Evolutionary conservation across 2,888 invertebrate genomes (phyloP), one percentile per base, ranked within the genome.

Genomic region (Quadriops clusia): DNA sequence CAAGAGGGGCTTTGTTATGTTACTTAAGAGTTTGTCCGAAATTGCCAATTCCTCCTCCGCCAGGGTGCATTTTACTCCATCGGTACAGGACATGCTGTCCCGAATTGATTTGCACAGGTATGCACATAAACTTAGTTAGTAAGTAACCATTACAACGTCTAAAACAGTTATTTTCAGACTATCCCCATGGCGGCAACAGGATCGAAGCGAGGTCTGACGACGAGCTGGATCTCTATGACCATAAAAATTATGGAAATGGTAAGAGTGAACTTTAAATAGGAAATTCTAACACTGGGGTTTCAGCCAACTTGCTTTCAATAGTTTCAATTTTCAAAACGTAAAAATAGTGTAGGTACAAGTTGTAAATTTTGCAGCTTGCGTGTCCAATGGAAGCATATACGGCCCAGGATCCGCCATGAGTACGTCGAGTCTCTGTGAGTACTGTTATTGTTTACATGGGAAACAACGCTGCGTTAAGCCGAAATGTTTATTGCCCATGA

Each of bases 321-420:
- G 18, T 24, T 15, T 28, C 11, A 12, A n/a, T 3, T 12, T 3
- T 18, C n/a, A 18, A n/a, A n/a, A n/a, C n/a, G n/a, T n/a, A n/a
- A n/a, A n/a, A n/a, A n/a, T n/a, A n/a, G n/a, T n/a, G n/a, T n/a
- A n/a, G 23, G 23, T 23, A n/a, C 5, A 6, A 23, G n/a, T 7
- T 23, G 6, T 21, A n/a, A 9, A 27, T 43, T 53, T 60, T 53
- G 53, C 64, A 76, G 81, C 77, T 44, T 82, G 82, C 57, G 63
- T 77, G 49, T 66, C 70, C 43, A 77, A 77, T 43, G 82, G 81
- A 17, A 73, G 75, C 14, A 63, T 77, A 44, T 85, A 77, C 60
- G 77, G 74, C 10, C 77, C 80, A 26, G 84, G 84, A 3, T 87
- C 87, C 4, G 87, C 89, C 5, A 80, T 89, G 81, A 70, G 74